Percentiles rank a stretch among this genome's conserved stretches.
phyloP scores from a whole-genome alignment of 2,797 vertebrate genomes.

The Pseudochirops cupreus region DNA sequence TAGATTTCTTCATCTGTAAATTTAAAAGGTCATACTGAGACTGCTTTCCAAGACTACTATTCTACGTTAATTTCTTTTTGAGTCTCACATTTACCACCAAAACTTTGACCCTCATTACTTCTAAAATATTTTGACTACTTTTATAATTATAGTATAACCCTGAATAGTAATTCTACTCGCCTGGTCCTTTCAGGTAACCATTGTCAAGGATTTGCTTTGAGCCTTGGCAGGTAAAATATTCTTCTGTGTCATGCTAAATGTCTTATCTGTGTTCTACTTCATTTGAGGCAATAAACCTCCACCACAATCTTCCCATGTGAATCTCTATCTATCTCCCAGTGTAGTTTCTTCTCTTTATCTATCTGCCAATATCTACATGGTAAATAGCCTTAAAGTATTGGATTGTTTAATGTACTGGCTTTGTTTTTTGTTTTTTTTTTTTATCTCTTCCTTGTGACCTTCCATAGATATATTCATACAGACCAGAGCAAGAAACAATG shows the following conservation, averaged over 20 bases:
- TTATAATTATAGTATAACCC: background rate
- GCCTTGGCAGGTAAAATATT: background rate
- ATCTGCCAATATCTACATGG: background rate
- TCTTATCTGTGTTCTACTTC: background rate
- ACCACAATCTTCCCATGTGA: background rate
- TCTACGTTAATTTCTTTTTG: background rate
- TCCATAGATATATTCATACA: background rate
- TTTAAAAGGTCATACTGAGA: background rate
- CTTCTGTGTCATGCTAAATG: background rate
- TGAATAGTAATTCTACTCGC: background rate
- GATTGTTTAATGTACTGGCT: background rate
- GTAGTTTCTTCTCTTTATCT: background rate
- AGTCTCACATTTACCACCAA: background rate
- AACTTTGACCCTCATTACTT: background rate
- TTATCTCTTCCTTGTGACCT: background rate
- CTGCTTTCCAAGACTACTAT: background rate
- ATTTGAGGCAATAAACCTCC: background rate
- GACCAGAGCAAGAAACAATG: background rate
- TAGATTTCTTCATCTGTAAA: background rate
- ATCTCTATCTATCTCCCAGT: background rate
- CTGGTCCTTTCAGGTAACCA: background rate
- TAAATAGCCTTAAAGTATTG: background rate
- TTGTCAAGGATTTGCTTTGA: background rate
- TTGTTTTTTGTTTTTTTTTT: background rate
- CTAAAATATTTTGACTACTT: background rate